phyloP scores from a whole-genome alignment of 1,140 invertebrate genomes.

The Protaetia brevitarsis region DNA sequence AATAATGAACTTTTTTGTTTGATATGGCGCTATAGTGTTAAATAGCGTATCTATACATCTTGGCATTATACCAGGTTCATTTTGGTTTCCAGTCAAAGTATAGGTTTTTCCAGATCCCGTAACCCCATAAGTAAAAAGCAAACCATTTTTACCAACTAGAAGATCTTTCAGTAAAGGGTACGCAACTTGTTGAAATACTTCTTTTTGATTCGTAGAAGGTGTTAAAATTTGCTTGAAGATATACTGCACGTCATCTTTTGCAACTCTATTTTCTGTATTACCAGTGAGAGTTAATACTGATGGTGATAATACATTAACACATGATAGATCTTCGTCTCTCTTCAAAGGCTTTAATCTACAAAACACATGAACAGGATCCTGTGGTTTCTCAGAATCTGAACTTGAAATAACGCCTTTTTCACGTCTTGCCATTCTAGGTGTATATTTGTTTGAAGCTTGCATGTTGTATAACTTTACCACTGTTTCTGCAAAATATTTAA shows the following conservation, averaged over 20 bases:
- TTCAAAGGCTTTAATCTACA: constrained; percentile 77
- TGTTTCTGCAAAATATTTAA: no score
- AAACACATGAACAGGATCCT: constrained; percentile 80
- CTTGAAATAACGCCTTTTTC: constrained; percentile 31
- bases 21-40: constrained; percentile 77
- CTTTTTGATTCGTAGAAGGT: constrained; percentile 71
- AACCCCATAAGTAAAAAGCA: constrained; percentile 94
- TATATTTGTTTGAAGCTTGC: constrained; percentile 20
- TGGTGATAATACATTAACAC: constrained; percentile 70
- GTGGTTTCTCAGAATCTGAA: constrained; percentile 30
- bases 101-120: constrained; percentile 96
- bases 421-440: constrained; percentile 8
- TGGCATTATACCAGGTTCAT: constrained; percentile 83
- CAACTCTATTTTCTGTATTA: constrained; percentile 59
- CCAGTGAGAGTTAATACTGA: constrained; percentile 66
- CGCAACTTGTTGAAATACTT: constrained; percentile 82
- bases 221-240: constrained; percentile 85
- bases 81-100: constrained; percentile 82
- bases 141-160: constrained; percentile 78
- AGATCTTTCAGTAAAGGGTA: constrained; percentile 81
- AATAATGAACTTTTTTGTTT: constrained; percentile 82
- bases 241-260: constrained; percentile 69
- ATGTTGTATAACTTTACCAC: no score
- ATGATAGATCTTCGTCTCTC: constrained; percentile 61
- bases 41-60: constrained; percentile 89